These are phyloP conservation scores for Microchirus variegatus DNA, from an alignment of 2,797 vertebrate species.

Conservation along the genomic window DNA sequence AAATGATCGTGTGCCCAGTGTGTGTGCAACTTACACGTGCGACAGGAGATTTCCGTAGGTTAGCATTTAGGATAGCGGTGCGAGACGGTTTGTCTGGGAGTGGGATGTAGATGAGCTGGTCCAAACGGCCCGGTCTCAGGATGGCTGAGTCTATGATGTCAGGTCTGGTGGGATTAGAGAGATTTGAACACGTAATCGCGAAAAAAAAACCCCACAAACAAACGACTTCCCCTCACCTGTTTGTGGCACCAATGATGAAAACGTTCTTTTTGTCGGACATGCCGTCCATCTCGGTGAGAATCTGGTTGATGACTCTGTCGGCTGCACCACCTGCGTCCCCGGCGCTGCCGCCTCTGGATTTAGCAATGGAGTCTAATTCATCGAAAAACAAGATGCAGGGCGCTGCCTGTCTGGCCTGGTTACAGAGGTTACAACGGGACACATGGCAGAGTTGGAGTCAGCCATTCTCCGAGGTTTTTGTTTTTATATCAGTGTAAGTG, in stretches of 20 bases:
- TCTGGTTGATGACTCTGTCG: constrained; percentile 95
- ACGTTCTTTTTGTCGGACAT: constrained; percentile 98
- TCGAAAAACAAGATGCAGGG: constrained; percentile 95
- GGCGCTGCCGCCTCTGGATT: constrained; percentile 91
- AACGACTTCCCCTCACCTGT: constrained; percentile 61
- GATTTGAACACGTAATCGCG: neutral
- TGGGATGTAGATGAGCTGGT: constrained; percentile 95
- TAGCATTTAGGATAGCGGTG: constrained; percentile 88
- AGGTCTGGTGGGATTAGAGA: constrained; percentile 72
- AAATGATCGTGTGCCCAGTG: too few relatives aligned
- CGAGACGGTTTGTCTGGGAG: constrained; percentile 85
- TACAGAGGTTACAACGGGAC: constrained; percentile 1
- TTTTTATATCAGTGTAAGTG: too few relatives aligned
- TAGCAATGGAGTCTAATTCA: constrained; percentile 94
- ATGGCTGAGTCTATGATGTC: constrained; percentile 97
- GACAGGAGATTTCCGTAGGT: constrained; percentile 86
- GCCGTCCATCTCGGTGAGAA: constrained; percentile 95
- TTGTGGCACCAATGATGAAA: constrained; percentile 96
- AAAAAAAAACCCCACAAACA: neutral
- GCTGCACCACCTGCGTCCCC: constrained; percentile 93
- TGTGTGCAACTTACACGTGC: constrained; percentile 51
- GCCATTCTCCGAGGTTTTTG: neutral
- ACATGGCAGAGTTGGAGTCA: neutral
- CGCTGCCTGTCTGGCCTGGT: constrained; percentile 85
- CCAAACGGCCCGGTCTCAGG: constrained; percentile 91